Base-by-base conservation (phyloP, 2,888 invertebrate genomes). In the Sepiola atlantica region DNA sequence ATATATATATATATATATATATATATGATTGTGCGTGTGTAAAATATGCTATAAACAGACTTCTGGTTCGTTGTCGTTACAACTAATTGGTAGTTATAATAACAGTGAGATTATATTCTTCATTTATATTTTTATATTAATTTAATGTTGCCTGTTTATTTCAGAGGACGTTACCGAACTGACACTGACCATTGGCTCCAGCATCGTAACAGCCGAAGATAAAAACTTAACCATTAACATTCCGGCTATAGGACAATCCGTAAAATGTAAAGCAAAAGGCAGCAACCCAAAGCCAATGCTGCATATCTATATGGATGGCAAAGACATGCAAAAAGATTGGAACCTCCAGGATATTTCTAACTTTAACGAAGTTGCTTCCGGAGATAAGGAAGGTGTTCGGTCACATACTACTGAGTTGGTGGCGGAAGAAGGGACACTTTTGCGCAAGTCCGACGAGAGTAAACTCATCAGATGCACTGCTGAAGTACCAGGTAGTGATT, bases 221-320 rank as follows among this genome's bases (percentile, higher is more conserved):
- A n/a, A 45, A 92, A 54, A 32, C 14, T 0, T 18, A 54, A 92
- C 54, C 16, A 32, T 92, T 14, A 92, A 92, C 28, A 92, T 92
- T 35, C 92, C 92, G 14, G 92, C 45, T 18, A 92, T 45, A n/a
- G 92, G 92, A 54, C 92, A 92, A 54, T 55, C 45, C 18, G 45
- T 92, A n/a, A 55, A 55, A 8, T 92, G 92, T 28, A 92, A 55
- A 24, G 55, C 92, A 18, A 92, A 45, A 55, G 92, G 92, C 1
- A 92, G 92, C 55, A 92, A 92, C 92, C 92, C 92, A 2, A 92
- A 92, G 54, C 92, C 92, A 92, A 92, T 92, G 55, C 28, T 92
- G 16, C 92, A 92, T 55, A 55, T 92, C 54, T 92, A 92, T 35
- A 18, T 92, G n/a, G 92, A 92, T 28, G 92, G 92, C 14, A 92